Percentiles rank a stretch among this genome's conserved stretches.
phyloP scores from a whole-genome alignment of 2,113 vertebrate genomes.

The Proteles cristata region DNA sequence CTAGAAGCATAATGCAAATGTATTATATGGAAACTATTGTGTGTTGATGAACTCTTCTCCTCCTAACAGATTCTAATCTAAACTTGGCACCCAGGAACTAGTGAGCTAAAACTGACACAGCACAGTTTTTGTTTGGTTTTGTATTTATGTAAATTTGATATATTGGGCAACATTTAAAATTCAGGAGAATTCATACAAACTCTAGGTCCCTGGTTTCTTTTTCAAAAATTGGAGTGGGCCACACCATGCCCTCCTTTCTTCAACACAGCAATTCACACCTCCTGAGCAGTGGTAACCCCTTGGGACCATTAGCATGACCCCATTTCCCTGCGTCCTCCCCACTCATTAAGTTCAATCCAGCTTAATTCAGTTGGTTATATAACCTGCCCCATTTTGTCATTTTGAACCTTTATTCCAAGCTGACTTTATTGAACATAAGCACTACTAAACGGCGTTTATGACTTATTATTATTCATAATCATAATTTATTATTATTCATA shows the following conservation, averaged over 20 bases:
- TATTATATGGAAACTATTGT: neutral
- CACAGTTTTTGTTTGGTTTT: neutral
- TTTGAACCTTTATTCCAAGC: neutral
- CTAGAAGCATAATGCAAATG: neutral
- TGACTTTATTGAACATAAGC: neutral
- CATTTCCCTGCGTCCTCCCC: neutral
- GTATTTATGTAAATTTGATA: neutral
- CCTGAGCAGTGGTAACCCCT: neutral
- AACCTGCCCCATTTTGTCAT: neutral
- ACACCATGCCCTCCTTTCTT: neutral
- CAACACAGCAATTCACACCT: neutral
- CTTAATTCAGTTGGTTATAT: neutral
- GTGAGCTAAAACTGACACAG: neutral
- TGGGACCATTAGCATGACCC: neutral
- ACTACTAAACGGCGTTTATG: neutral
- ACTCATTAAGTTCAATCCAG: neutral
- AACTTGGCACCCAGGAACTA: neutral
- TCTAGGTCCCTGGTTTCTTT: neutral
- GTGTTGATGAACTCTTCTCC: neutral
- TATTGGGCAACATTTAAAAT: neutral
- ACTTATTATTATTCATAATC: conserved; percentile 26
- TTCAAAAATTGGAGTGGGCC: neutral
- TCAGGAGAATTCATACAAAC: neutral
- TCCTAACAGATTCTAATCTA: neutral
- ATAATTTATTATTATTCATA: neutral